These are phyloP conservation scores for Coregonus clupeaformis DNA, from an alignment of 2,113 vertebrate genomes.

Conservation along the genomic window DNA sequence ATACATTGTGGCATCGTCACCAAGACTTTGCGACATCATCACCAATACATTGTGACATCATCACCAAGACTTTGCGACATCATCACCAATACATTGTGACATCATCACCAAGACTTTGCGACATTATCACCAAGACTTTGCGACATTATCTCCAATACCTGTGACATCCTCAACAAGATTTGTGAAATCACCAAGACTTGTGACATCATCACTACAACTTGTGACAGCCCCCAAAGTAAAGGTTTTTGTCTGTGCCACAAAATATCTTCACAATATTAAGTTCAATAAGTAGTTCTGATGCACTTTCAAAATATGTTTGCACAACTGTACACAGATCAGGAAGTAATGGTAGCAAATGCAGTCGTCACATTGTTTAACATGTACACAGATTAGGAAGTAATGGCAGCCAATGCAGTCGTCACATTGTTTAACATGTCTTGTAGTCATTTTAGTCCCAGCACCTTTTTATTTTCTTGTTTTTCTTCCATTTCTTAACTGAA, in stretches of 20 bases:
- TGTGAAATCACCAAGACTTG: not conserved
- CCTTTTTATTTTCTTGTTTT: conserved; percentile 50
- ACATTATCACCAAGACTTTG: conserved; percentile 1
- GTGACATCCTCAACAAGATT: conserved; percentile 6
- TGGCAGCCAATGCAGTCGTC: conserved; percentile 65
- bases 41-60: too few relatives aligned
- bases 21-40: too few relatives aligned
- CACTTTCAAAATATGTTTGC: conserved; percentile 68
- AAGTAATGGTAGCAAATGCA: conserved; percentile 61
- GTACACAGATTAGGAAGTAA: not conserved
- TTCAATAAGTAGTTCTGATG: conserved; percentile 77
- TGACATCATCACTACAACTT: not conserved
- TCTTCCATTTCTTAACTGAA: conserved; percentile 49
- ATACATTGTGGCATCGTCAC: too few relatives aligned
- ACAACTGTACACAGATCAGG: conserved; percentile 63
- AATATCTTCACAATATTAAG: conserved; percentile 68
- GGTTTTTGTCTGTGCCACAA: conserved; percentile 42
- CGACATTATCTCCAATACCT: conserved; percentile 10
- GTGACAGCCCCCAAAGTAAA: conserved; percentile 21
- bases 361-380: conserved; percentile 67
- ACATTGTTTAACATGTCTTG: conserved; percentile 62
- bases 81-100: not conserved
- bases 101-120: conserved; percentile 27
- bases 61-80: not conserved
- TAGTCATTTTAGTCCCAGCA: conserved; percentile 72